Base-by-base conservation (phyloP, 2,113 vertebrate genomes). In the Tympanuchus pallidicinctus region DNA sequence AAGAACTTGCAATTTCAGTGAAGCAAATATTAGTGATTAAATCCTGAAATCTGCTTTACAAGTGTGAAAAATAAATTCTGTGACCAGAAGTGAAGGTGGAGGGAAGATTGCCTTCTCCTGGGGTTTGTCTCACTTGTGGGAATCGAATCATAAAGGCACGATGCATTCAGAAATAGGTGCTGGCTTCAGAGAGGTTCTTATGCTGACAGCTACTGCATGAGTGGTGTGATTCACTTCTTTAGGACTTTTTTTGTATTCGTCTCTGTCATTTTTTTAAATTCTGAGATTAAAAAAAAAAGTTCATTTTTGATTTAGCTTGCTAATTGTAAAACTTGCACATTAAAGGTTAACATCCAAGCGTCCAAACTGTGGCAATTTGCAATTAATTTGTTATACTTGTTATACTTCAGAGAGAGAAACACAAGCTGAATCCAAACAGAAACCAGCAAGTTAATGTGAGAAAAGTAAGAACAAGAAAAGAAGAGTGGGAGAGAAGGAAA, bases 401-500 rank as follows among this genome's bases (percentile, higher is more conserved):
- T 97, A 87, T 95, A 64, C 98, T 97, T 96, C 60, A 98, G 98
- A 98, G 97, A 88, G 98, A 98, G 98, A 98, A 96, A 95, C 97
- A 98, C 96, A 98, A 98, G 97, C 97, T 98, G 98, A 98, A 97
- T 66, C 96, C 98, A 96, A 96, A 96, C 97, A 97, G 97, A 88
- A 97, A 91, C 96, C 98, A 97, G 95, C 98, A 98, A 92, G 94
- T 98, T 78, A 96, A 97, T 95, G 98, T 98, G 97, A 97, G 98
- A 86, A 98, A 98, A 97, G 98, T 98, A 67, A 98, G 97, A 84
- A 98, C 98, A 45, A 97, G 98, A 95, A 97, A 84, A 98, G 98
- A 98, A 97, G 98, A 98, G 87, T 98, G 98, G 98, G 98, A 98
- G 86, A 97, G 98, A 90, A 98, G 97, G 97, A 98, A 98, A 97